Evolutionary conservation across 2,113 vertebrate genomes (phyloP).

Genomic region (Alces alces): DNA sequence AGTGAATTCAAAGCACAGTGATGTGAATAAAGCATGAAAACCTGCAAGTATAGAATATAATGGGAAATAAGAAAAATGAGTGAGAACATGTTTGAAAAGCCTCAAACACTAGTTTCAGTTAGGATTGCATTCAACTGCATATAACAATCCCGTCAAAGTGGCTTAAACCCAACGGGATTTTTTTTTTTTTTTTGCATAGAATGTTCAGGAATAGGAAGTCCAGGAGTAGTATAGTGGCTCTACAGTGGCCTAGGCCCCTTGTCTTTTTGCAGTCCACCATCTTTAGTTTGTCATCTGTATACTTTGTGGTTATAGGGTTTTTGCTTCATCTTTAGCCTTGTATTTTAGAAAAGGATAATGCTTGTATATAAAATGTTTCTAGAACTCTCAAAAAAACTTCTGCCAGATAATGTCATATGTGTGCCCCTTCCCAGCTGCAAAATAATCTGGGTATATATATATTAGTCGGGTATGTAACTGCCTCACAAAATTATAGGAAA

Average conservation of each 20-base stretch:
- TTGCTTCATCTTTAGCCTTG: constrained; percentile 14
- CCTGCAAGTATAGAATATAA: not conserved
- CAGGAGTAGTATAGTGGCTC: not conserved
- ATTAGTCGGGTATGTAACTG: not conserved
- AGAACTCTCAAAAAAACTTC: not conserved
- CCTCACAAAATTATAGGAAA: not conserved
- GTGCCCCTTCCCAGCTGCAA: not conserved
- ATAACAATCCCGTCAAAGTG: not conserved
- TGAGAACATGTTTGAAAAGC: not conserved
- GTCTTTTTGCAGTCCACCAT: not conserved
- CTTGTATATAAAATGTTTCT: not conserved
- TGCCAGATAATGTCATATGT: not conserved
- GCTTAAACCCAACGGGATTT: not conserved
- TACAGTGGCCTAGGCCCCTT: not conserved
- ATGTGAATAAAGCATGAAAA: not conserved
- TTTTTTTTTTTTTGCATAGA: not conserved
- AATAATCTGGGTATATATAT: not conserved
- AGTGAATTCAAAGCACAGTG: not conserved
- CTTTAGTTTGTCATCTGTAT: not conserved
- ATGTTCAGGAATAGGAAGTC: not conserved
- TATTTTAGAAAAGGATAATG: not conserved
- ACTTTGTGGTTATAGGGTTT: not conserved
- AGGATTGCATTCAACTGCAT: not conserved
- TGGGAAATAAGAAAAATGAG: not conserved
- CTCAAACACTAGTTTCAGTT: not conserved